Evolutionary conservation across 2,888 invertebrate species (phyloP).

Genomic region (Coenonympha glycerion): DNA sequence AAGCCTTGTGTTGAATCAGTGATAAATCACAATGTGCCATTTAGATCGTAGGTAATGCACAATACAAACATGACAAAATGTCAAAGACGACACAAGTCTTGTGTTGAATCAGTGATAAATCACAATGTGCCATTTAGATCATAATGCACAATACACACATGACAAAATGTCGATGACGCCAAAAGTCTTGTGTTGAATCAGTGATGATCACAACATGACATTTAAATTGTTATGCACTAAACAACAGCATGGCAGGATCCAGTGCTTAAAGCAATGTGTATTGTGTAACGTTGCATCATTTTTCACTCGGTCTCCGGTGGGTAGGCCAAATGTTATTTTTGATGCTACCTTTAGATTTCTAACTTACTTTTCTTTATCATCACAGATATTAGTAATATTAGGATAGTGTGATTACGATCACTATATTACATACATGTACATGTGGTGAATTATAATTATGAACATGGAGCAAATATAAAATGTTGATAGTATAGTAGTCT

Average conservation of each 20-base stretch:
- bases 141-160: background rate
- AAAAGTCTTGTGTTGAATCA: constrained; percentile 5
- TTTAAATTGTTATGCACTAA: background rate
- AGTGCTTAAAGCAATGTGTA: constrained; percentile 38
- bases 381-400: constrained; percentile 68
- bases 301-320: constrained; percentile 47
- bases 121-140: background rate
- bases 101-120: background rate
- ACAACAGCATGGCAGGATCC: constrained; percentile 22
- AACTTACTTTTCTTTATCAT: constrained; percentile 57
- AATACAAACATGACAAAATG: too few species aligned
- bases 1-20: background rate
- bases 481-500: constrained; percentile 40
- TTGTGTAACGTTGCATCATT: constrained; percentile 32
- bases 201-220: background rate
- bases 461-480: constrained; percentile 31
- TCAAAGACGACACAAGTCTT: constrained; percentile 14
- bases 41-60: background rate
- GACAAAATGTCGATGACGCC: constrained; percentile 14
- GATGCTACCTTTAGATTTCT: constrained; percentile 39
- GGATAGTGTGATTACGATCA: constrained; percentile 60
- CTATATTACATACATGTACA: constrained; percentile 38
- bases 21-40: background rate
- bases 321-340: constrained; percentile 50
- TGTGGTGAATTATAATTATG: constrained; percentile 42